Base-by-base conservation (phyloP, 1,140 invertebrate genomes). In the Micrasema minimum region DNA sequence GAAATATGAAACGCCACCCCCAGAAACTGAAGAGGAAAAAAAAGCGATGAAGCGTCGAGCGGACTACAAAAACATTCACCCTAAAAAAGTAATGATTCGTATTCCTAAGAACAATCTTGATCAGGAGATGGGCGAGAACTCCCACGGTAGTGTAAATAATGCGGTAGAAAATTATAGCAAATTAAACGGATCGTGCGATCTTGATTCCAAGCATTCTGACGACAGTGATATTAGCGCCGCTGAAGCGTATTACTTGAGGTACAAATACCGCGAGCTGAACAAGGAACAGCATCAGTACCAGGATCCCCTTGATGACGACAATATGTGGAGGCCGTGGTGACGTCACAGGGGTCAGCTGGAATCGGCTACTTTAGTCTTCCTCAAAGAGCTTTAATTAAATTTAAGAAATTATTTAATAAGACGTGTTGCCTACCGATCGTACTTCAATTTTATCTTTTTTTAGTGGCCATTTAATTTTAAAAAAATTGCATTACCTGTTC, bases 291-390 rank as follows among this genome's bases (percentile, higher is more conserved):
- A 61, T 9, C 57, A 57, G 2, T 48, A 14, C 22, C 67, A 51
- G 18, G 57, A 64, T n/a, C 43, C 14, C 3, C 41, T 62, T 5
- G 64, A 68, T 53, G 69, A 71, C 16, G 73, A 66, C 10, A 51
- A 71, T 31, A 69, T 69, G 59, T 75, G 73, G 73, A 55, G 73
- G 23, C 73, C 73, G n/a, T 75, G 73, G 73, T 75, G 45, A 72
- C 35, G 9, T 18, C 12, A 31, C 22, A 1, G 12, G 35, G 18
- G 20, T 11, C 48, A 51, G n/a, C 10, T n/a, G 53, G 14, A 18
- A 14, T 10, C 10, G n/a, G n/a, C 22, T 11, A 64, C 38, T n/a
- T 46, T 11, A 35, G 41, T 64, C 61, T 46, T 64, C 61, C 45
- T 64, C 22, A 3, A 22, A 16, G 45, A 64, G 61, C 61, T 64